Percentiles rank a stretch among this genome's conserved stretches.
These are phyloP conservation scores for Sarcophaga subvicina DNA, from an alignment of 2,888 invertebrate species.

Conservation along the genomic window DNA sequence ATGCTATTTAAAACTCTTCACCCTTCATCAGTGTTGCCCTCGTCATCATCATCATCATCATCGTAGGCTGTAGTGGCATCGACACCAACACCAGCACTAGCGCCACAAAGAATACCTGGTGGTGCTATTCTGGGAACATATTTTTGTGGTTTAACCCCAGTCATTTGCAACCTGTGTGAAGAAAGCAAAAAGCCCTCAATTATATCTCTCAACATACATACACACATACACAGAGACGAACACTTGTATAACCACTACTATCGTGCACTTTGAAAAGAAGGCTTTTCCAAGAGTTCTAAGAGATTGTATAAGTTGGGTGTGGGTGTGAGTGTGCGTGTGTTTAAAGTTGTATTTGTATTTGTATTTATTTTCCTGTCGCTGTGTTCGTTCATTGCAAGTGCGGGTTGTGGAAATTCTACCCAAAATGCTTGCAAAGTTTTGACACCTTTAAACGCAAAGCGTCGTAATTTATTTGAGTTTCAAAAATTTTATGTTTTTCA, in stretches of 20 bases:
- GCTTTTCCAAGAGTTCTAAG: too few species aligned
- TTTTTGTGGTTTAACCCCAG: conserved; percentile 63
- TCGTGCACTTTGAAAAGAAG: not conserved
- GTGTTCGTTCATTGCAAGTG: not conserved
- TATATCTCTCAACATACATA: not conserved
- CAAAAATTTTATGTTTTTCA: conserved; percentile 43
- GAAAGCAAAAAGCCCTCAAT: conserved; percentile 5
- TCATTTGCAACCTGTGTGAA: conserved; percentile 51
- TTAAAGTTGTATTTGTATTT: not conserved
- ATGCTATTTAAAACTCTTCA: not conserved
- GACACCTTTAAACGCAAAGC: conserved; percentile 54
- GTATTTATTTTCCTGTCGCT: conserved; percentile 2
- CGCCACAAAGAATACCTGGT: conserved; percentile 11
- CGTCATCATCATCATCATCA: not conserved
- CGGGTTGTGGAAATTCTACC: conserved; percentile 25
- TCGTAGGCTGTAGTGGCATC: not conserved
- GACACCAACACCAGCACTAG: not conserved
- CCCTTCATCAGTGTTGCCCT: too few species aligned
- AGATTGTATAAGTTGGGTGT: too few species aligned
- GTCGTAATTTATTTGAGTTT: conserved; percentile 63
- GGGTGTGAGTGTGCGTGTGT: not conserved
- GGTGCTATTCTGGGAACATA: conserved; percentile 52
- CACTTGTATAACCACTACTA: not conserved
- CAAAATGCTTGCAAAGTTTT: conserved; percentile 37
- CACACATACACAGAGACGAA: conserved; percentile 9